Base-by-base conservation (phyloP, 2,797 vertebrate species). In the Liasis olivaceus region DNA sequence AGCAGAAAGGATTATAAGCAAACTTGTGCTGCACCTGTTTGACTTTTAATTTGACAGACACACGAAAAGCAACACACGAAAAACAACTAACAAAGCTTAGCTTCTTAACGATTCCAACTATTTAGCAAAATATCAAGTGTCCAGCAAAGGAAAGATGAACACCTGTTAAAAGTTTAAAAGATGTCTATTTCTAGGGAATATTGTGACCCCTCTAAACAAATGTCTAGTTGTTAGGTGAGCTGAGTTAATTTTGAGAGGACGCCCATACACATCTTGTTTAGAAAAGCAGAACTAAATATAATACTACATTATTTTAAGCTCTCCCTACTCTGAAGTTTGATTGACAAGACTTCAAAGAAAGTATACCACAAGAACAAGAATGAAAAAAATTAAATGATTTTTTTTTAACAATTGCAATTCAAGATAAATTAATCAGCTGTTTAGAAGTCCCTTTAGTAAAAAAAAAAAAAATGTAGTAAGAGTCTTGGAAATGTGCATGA, bases 151-250 rank as follows among this genome's bases (percentile, higher is more conserved):
- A 72, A 87, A 93, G 69, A 20, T 93, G 85, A 93, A n/a, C 59
- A 94, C 72, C 28, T 77, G 54, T 77, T 90, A 89, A 94, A 42
- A 59, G 1, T 90, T 90, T 15, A 93, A 91, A 64, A 95, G 85
- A 15, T 72, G n/a, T 59, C 93, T 94, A 95, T 94, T 63, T 31
- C 77, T 63, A 24, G 0, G 0, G 3, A 63, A 47, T 36, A 92
- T 93, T 72, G 84, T 56, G 89, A 94, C 92, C 42, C 24, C 7
- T 60, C 89, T 92, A 42, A 47, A 1, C 42, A 92, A 85, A 14
- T 47, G 9, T 81, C 72, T 22, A 9, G 72, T 81, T 81, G 72
- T 81, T 81, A 81, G 72, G 72, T 47, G 42, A 81, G 20, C 11
- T 47, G 36, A 81, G 24, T 36, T 47, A 81, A 81, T 81, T 77